Percentiles rank a stretch among this genome's conserved stretches.
Conservation (phyloP, 2,113 vertebrate genomes). For the Trematocara stigmaticum region DNA sequence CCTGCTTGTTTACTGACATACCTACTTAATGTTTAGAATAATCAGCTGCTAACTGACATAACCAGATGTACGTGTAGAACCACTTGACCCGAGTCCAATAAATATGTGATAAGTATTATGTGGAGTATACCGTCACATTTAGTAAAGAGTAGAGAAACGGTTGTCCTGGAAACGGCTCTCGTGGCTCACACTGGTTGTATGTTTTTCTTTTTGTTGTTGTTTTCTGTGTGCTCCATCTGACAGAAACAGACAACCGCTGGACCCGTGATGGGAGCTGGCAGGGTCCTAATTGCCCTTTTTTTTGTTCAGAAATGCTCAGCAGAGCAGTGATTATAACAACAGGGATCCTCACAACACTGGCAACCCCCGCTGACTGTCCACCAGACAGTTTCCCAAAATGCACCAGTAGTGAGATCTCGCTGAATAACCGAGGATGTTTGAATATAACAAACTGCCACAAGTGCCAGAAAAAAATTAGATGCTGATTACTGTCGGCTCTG, state of each 20-base stretch:
- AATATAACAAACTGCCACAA: neutral
- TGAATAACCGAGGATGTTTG: neutral
- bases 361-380: neutral
- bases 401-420: neutral
- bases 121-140: neutral
- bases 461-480: neutral
- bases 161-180: slow-evolving; percentile 27
- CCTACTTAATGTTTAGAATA: neutral
- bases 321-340: slow-evolving; percentile 36
- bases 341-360: neutral
- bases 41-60: neutral
- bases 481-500: neutral
- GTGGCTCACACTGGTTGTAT: neutral
- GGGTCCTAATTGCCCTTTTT: slow-evolving; percentile 37
- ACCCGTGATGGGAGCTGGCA: slow-evolving; percentile 10
- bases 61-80: neutral
- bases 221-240: neutral
- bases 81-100: neutral
- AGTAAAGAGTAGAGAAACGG: neutral
- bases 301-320: slow-evolving; percentile 14
- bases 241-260: slow-evolving; percentile 17
- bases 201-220: neutral
- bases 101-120: neutral
- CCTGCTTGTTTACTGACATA: neutral
- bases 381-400: neutral